phyloP scores from a whole-genome alignment of 2,113 vertebrate species.

The Heterotis niloticus region DNA sequence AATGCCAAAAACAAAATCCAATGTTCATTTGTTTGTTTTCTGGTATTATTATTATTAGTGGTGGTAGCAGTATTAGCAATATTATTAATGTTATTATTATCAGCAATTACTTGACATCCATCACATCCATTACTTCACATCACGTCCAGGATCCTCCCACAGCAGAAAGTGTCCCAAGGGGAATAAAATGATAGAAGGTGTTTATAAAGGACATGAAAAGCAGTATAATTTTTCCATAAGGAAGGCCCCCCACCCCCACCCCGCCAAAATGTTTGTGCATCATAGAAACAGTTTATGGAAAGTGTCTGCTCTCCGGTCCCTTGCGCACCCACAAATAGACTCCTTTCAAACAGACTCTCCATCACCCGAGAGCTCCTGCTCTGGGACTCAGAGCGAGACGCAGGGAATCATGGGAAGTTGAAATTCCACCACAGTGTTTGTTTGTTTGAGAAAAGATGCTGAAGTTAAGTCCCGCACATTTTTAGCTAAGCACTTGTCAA shows the following conservation, averaged over 20 bases:
- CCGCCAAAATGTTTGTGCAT: background rate
- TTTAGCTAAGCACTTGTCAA: too few relatives aligned
- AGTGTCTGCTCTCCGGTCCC: background rate
- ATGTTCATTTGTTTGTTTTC: too few relatives aligned
- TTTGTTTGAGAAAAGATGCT: too few relatives aligned
- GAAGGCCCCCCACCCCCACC: background rate
- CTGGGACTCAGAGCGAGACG: background rate
- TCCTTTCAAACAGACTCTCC: background rate
- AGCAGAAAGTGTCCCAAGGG: too few relatives aligned
- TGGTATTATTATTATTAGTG: too few relatives aligned
- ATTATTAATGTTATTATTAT: too few relatives aligned
- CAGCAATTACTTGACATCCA: too few relatives aligned
- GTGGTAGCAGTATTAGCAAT: too few relatives aligned
- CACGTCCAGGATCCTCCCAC: background rate
- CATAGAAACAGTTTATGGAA: constrained; percentile 13
- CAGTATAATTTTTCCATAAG: background rate
- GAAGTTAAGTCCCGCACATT: too few relatives aligned
- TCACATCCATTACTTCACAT: background rate
- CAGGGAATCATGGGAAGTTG: background rate
- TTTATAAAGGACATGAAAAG: background rate
- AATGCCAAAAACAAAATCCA: too few relatives aligned
- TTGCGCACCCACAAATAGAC: background rate
- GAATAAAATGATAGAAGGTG: background rate
- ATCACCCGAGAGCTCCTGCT: background rate
- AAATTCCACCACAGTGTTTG: too few relatives aligned